phyloP scores from a whole-genome alignment of 2,888 invertebrate genomes.

The Clanis bilineata region DNA sequence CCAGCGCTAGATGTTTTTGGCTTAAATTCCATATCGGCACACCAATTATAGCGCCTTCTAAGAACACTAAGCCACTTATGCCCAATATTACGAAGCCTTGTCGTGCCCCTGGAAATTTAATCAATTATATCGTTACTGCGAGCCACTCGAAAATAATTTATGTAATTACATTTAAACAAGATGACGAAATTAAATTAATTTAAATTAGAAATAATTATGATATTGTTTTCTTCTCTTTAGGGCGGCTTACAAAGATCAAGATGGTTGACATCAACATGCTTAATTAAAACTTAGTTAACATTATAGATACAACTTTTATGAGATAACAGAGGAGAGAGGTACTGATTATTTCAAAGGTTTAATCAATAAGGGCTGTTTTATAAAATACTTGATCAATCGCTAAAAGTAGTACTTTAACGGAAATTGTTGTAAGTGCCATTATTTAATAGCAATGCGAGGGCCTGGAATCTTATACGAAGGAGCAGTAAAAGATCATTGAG shows the following conservation, averaged over 20 bases:
- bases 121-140: not conserved
- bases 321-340: no score
- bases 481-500: no score
- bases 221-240: constrained; percentile 31
- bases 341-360: constrained; percentile 25
- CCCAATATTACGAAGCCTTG: constrained; percentile 48
- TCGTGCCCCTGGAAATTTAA: constrained; percentile 43
- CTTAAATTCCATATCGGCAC: constrained; percentile 60
- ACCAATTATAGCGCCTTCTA: constrained; percentile 46
- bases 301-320: constrained; percentile 34
- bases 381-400: no score
- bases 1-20: constrained; percentile 60
- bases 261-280: constrained; percentile 34
- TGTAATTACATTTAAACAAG: constrained; percentile 25
- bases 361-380: not conserved
- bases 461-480: no score
- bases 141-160: constrained; percentile 20
- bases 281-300: constrained; percentile 47
- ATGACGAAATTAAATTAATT: constrained; percentile 37
- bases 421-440: no score
- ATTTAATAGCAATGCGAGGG: not conserved
- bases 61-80: constrained; percentile 39
- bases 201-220: constrained; percentile 36
- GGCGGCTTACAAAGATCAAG: constrained; percentile 35
- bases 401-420: no score